These are phyloP conservation scores for Apamea monoglypha DNA, from an alignment of 2,888 invertebrate species.

Conservation along the genomic window DNA sequence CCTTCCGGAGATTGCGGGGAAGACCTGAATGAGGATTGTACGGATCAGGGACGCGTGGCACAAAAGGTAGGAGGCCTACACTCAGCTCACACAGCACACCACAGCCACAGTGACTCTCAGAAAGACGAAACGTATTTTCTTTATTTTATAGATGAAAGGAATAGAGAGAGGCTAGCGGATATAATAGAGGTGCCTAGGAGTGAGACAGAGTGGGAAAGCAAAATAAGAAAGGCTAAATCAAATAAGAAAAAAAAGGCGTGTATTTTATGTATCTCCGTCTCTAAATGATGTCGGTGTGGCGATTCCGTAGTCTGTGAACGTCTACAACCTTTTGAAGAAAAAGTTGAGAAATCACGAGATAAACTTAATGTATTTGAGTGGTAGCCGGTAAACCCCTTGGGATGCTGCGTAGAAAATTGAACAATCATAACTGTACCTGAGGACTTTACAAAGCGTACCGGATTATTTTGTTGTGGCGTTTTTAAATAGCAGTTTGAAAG, in stretches of 20 bases:
- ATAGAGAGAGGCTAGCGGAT: background rate
- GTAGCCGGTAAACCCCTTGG: constrained; percentile 59
- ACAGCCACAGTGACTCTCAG: background rate
- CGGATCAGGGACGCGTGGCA: too few species aligned
- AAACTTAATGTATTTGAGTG: constrained; percentile 60
- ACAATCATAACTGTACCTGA: constrained; percentile 67
- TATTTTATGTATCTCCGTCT: too few species aligned
- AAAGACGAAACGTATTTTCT: background rate
- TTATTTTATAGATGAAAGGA: background rate
- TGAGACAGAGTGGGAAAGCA: background rate
- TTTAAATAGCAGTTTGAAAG: constrained; percentile 2
- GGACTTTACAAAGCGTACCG: constrained; percentile 9
- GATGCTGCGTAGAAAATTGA: constrained; percentile 66
- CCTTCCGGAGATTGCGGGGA: too few species aligned
- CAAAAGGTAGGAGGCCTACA: too few species aligned
- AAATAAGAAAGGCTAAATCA: background rate
- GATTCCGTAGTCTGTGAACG: background rate
- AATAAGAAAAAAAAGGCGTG: too few species aligned
- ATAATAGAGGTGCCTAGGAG: too few species aligned
- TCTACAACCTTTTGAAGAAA: constrained; percentile 1
- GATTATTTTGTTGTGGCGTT: constrained; percentile 14
- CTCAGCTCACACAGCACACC: too few species aligned
- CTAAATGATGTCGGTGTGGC: accelerated
- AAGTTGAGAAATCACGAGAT: constrained; percentile 14
- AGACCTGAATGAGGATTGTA: too few species aligned